Evolutionary conservation across 2,113 vertebrate genomes (phyloP).

Genomic region (Capreolus pygargus): DNA sequence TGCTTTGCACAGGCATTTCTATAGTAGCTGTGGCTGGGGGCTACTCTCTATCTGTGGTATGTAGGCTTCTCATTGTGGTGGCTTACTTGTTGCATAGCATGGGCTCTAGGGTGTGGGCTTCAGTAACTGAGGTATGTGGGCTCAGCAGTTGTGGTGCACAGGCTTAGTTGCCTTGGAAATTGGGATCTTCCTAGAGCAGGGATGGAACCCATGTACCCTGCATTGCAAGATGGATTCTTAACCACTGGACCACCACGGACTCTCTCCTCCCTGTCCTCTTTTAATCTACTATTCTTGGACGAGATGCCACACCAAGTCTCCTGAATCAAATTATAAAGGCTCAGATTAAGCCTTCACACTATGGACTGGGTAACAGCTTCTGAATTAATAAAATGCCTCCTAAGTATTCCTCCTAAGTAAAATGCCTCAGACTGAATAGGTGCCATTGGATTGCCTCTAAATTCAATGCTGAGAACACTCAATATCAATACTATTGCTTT

Average conservation of each 20-base stretch:
- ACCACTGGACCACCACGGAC: neutral
- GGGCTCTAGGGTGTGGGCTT: neutral
- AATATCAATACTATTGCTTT: conserved; percentile 42
- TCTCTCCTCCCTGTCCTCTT: neutral
- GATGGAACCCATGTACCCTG: neutral
- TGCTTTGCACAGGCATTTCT: neutral
- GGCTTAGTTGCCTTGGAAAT: neutral
- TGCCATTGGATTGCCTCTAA: conserved; percentile 7
- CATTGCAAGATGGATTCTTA: neutral
- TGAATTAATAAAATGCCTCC: conserved; percentile 7
- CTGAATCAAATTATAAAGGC: neutral
- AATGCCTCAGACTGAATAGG: neutral
- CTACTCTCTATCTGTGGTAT: neutral
- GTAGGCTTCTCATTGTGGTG: neutral
- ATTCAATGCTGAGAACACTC: neutral
- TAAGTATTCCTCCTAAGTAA: neutral
- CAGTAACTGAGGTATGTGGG: neutral
- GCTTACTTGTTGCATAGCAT: neutral
- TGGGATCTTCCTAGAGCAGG: neutral
- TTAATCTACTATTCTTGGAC: neutral
- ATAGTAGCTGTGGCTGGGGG: neutral
- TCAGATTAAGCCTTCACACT: neutral
- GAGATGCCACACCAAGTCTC: neutral
- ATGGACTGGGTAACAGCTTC: neutral
- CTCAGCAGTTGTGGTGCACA: neutral